Evolutionary conservation across 1,140 invertebrate genomes (phyloP).

Genomic region (Drosophila pachea): DNA sequence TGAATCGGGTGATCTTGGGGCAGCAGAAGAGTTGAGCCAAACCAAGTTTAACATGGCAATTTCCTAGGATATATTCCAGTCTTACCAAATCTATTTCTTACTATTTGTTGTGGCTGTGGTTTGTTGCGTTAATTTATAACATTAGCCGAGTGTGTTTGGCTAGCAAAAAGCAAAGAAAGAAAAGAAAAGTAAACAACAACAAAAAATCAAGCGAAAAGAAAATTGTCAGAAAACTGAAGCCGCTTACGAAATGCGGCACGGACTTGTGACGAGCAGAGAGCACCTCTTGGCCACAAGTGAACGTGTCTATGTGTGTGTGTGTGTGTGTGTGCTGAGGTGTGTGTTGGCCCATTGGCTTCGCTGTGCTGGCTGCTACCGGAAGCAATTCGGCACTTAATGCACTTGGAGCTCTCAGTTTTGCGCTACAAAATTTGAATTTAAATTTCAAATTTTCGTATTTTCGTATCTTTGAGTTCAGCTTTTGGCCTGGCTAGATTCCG

Average conservation of each 20-base stretch:
- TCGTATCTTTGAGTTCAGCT: conserved; percentile 22
- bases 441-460: conserved; percentile 48
- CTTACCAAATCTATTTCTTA: conserved; percentile 22
- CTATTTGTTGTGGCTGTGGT: conserved; percentile 33
- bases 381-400: conserved; percentile 57
- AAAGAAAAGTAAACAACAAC: neutral
- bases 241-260: conserved; percentile 52
- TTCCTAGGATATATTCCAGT: neutral
- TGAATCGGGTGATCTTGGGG: neutral
- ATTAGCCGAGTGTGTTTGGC: conserved; percentile 46
- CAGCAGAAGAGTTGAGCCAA: neutral
- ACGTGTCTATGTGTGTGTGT: no score
- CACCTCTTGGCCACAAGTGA: conserved; percentile 38
- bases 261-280: conserved; percentile 40
- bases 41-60: neutral
- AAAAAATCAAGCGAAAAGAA: conserved; percentile 45
- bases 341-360: conserved; percentile 33
- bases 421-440: conserved; percentile 45
- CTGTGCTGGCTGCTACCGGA: conserved; percentile 43
- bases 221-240: conserved; percentile 48
- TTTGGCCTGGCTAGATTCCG: conserved; percentile 36
- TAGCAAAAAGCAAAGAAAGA: conserved; percentile 28
- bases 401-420: conserved; percentile 44
- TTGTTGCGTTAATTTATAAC: conserved; percentile 64
- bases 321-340: no score